Evolutionary conservation across 2,888 invertebrate genomes (phyloP).

Genomic region (Heliconius ethilla): DNA sequence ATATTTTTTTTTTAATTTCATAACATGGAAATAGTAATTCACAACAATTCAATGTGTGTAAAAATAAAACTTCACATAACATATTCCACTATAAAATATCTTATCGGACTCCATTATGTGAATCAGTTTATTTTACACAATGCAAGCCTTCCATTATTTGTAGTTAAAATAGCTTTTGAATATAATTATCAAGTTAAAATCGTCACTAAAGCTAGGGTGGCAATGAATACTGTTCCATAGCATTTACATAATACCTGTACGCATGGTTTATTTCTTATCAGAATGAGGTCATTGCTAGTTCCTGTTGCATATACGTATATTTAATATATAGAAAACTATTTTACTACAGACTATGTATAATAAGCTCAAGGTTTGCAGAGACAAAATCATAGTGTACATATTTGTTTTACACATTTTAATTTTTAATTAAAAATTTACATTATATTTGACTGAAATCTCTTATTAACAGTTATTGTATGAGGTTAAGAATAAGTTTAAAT

Average conservation of each 20-base stretch:
- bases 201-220: conserved; percentile 1
- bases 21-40: no score
- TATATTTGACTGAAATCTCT: no score
- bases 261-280: conserved; percentile 31
- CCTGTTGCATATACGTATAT: conserved; percentile 22
- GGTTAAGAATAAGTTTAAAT: no score
- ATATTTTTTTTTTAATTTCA: no score
- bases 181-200: conserved; percentile 13
- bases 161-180: conserved; percentile 22
- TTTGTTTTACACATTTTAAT: no score
- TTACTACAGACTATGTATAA: no score
- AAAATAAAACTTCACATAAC: not conserved
- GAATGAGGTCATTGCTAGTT: conserved; percentile 37
- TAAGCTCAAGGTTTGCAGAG: no score
- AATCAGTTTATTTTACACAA: conserved; percentile 24
- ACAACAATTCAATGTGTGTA: not conserved
- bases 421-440: no score
- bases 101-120: conserved; percentile 27
- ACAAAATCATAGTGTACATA: no score
- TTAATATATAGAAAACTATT: not conserved
- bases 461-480: no score
- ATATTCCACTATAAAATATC: not conserved
- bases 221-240: conserved; percentile 15
- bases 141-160: conserved; percentile 28
- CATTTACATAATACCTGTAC: conserved; percentile 19